phyloP scores from a whole-genome alignment of 2,113 vertebrate genomes.

The Carassius gibelio region DNA sequence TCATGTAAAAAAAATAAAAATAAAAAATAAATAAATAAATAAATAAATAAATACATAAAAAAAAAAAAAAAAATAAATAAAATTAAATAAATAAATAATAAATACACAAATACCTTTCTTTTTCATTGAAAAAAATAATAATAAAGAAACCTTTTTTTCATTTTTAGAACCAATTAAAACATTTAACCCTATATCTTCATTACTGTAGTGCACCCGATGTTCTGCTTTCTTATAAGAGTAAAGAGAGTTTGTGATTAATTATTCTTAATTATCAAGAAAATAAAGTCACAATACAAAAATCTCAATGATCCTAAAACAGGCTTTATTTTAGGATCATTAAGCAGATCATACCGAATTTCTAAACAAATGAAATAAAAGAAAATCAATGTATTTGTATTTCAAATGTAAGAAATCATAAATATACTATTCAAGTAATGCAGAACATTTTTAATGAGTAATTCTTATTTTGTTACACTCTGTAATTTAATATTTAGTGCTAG shows the following conservation, averaged over 20 bases:
- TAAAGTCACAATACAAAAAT: background rate
- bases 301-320: background rate
- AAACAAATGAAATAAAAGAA: too few species aligned
- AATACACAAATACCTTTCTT: background rate
- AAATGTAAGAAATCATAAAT: background rate
- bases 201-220: background rate
- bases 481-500: background rate
- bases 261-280: background rate
- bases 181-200: background rate
- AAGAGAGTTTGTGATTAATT: background rate
- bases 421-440: background rate
- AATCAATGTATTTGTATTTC: background rate
- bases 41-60: too few species aligned
- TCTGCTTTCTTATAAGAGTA: background rate
- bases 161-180: background rate
- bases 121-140: background rate
- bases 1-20: background rate
- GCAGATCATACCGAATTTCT: background rate
- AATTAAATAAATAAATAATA: background rate
- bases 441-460: background rate
- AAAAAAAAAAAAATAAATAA: too few species aligned
- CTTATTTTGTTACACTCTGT: background rate
- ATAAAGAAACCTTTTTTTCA: background rate
- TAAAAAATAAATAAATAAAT: too few species aligned
- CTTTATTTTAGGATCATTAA: slow-evolving; percentile 3